Evolutionary conservation across 2,113 vertebrate genomes (phyloP), one percentile per base, ranked within the genome.

Genomic region (Eulemur rufifrons): DNA sequence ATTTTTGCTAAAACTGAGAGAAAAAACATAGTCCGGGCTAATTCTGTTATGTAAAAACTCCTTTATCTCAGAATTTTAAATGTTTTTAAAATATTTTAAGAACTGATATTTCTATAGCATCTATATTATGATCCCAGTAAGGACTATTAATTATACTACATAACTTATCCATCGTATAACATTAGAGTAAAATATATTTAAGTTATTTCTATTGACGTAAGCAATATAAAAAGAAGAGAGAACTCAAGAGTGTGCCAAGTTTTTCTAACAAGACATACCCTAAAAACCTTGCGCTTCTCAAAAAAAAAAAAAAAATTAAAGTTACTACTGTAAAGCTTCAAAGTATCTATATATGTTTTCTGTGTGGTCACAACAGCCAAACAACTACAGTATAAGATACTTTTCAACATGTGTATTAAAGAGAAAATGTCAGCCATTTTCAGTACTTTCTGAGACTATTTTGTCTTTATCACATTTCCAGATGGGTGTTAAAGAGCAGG

Each of bases 31-130:
- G 29, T 50, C 29, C 11, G 59, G 20, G 50, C 34, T 34, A 56
- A 80, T 69, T 86, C 29, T 21, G 5, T 21, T 87, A 71, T 81
- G 37, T 93, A 88, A 66, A 86, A 89, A 54, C 5, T 12, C 63
- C 74, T 17, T 81, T 64, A 63, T 84, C 52, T 96, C 34, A 39
- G 37, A 83, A 84, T 39, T 54, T 21, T 64, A 86, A 80, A 47
- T 74, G 25, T 45, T 83, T 93, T 82, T 21, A n/a, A 64, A 52
- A 39, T 81, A 84, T 73, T 95, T 93, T 82, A 73, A 94, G 47
- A 86, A 68, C 21, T 80, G 50, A 52, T 42, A 87, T 42, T 86
- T 96, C 39, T n/a, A 21, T 5, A 71, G 18, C 50, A 23, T 76
- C 47, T 68, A 61, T 1, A 71, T 52, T 42, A 56, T 4, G 23